Base-by-base conservation (phyloP, 2,113 vertebrate genomes). In the Sylvia atricapilla region DNA sequence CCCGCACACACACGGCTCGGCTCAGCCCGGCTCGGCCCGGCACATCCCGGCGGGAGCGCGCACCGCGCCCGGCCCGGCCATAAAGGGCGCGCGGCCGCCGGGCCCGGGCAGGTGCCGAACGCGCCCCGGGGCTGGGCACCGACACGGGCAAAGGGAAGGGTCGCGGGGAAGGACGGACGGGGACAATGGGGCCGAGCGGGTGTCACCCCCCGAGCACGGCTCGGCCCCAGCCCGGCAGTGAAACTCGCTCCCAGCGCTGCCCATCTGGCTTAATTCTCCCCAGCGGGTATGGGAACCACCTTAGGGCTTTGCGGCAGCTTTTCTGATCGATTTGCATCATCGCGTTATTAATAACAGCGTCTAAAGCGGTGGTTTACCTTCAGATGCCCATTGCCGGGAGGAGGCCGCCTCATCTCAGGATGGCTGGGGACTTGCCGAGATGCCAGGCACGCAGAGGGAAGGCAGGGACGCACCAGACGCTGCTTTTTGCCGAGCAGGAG, bases 21-120 rank as follows among this genome's bases (percentile, higher is more conserved):
- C 37, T 9, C 37, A 10, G 37, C 10, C 37, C 37, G 37, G 37
- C 37, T 37, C 37, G 37, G 37, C 37, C 10, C 37, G 37, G 37
- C n/a, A n/a, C n/a, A n/a, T n/a, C 72, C 73, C 47, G 98, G 98
- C 78, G 64, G 67, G 80, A 60, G 68, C 58, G 68, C 81, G 68
- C 98, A 98, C 76, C 37, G 60, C 60, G 76, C 76, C 76, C 62
- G 77, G 21, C 9, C 98, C 98, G 98, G 98, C 98, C 97, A 98
- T 98, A 98, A 98, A 98, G 98, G 98, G 98, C 98, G 98, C 98
- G 98, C 97, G 91, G 90, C 84, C 96, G 53, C 95, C 73, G 19
- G 73, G 31, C 35, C 52, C 62, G 53, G 72, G 72, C 72, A 76
- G 62, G 72, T 69, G 74, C 81, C 47, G 84, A 53, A 4, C 14